Conservation (phyloP, 2,797 vertebrate species). For the Taenioides sp. region DNA sequence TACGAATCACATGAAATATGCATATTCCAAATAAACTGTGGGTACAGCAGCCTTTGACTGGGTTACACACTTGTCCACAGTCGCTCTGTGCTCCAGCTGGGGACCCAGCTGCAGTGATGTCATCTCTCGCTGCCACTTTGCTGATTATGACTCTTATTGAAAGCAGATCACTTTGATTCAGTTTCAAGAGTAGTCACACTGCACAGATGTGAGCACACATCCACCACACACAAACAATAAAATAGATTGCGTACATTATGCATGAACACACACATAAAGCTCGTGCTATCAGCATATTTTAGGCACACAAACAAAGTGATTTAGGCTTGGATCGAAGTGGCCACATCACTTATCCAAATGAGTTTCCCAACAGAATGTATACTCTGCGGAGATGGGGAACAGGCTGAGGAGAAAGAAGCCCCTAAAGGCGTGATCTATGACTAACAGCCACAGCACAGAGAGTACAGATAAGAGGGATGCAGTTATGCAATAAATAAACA, state of each 20-base stretch:
- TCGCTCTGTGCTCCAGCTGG: conserved; percentile 75
- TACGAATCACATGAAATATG: conserved; percentile 63
- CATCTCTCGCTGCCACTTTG: conserved; percentile 87
- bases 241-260: conserved; percentile 54
- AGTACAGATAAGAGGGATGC: conserved; percentile 62
- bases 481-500: conserved; percentile 63
- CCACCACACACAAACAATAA: conserved; percentile 41
- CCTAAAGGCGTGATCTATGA: conserved; percentile 30
- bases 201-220: conserved; percentile 36
- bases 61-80: conserved; percentile 44
- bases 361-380: conserved; percentile 55
- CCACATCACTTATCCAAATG: conserved; percentile 56
- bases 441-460: conserved; percentile 40
- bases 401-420: conserved; percentile 40
- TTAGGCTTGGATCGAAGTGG: conserved; percentile 40
- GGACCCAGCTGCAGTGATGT: conserved; percentile 92
- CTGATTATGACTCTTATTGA: conserved; percentile 90
- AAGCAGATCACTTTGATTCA: conserved; percentile 87
- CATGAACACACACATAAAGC: conserved; percentile 26
- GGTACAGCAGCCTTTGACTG: conserved; percentile 46
- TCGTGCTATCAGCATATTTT: conserved; percentile 55
- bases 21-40: conserved; percentile 69
- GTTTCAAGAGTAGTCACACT: conserved; percentile 70
- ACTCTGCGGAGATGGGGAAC: conserved; percentile 57
- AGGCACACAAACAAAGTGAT: conserved; percentile 18